Conservation (phyloP, 92 coral and sea anemone genomes). For the Palythoa grandiflora region DNA sequence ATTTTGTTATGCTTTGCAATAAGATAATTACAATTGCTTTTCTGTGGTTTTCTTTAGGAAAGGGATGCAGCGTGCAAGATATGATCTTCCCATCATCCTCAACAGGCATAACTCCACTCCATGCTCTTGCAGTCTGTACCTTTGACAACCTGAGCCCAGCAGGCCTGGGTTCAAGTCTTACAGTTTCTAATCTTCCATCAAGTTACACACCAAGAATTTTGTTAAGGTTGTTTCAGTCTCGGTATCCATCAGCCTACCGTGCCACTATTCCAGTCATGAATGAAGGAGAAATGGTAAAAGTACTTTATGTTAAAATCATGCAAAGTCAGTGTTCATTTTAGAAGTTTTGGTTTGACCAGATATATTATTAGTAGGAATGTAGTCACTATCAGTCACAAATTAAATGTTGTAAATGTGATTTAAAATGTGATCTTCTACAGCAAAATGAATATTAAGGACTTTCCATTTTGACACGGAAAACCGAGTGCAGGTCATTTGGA, state of each 20-base stretch:
- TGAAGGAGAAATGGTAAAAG: slow-evolving; percentile 55
- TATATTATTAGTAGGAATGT: no score
- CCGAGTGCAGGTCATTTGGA: no score
- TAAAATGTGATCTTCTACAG: no score
- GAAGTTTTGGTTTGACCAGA: no score
- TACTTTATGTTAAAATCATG: no score
- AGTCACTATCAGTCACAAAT: no score
- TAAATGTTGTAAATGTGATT: no score
- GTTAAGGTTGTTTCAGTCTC: slow-evolving; percentile 82
- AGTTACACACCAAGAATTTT: slow-evolving; percentile 91
- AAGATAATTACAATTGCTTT: not conserved
- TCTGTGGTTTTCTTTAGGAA: slow-evolving; percentile 15
- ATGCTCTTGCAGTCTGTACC: slow-evolving; percentile 82
- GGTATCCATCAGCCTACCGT: slow-evolving; percentile 92
- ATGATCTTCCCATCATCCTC: slow-evolving; percentile 75
- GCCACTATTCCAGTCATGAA: slow-evolving; percentile 87
- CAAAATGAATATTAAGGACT: no score
- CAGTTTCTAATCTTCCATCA: slow-evolving; percentile 88
- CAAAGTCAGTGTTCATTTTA: no score
- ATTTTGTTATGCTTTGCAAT: not conserved
- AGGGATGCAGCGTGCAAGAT: slow-evolving; percentile 64
- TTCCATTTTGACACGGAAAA: no score
- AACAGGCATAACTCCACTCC: slow-evolving; percentile 84
- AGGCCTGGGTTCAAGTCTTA: slow-evolving; percentile 89
- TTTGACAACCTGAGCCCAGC: slow-evolving; percentile 83